These are phyloP conservation scores for Halichoerus grypus DNA, from an alignment of 2,113 vertebrate species.

Conservation along the genomic window DNA sequence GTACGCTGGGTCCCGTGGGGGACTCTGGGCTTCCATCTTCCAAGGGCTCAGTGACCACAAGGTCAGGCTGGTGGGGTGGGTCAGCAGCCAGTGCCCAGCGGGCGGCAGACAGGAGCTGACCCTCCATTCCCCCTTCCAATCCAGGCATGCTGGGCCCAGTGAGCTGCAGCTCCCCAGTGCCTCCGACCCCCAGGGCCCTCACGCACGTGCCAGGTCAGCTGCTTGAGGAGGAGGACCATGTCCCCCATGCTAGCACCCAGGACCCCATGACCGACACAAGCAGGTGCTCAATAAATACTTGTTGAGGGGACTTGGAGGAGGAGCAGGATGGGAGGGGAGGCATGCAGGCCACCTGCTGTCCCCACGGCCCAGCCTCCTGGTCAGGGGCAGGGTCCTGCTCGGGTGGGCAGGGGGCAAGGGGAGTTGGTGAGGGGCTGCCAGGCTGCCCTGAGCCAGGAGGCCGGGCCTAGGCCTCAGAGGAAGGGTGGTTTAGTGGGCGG, in stretches of 20 bases:
- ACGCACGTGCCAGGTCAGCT: fast-evolving
- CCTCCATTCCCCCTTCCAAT: neutral
- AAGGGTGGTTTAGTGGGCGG: neutral
- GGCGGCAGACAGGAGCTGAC: neutral
- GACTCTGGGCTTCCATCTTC: neutral
- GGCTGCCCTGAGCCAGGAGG: neutral
- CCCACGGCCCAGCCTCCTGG: neutral
- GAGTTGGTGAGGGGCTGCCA: neutral
- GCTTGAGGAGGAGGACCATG: neutral
- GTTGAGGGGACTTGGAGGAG: neutral
- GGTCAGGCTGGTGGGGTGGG: neutral
- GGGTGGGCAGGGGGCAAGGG: too few species aligned
- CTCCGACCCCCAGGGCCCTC: neutral
- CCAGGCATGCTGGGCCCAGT: neutral
- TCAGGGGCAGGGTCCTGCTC: neutral
- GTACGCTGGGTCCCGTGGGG: neutral
- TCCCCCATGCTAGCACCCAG: neutral
- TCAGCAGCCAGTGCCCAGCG: neutral
- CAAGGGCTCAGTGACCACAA: neutral
- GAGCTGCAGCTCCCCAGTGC: too few species aligned
- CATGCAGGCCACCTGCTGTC: constrained; percentile 31
- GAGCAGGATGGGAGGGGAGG: neutral
- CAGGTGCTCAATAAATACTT: constrained; percentile 73
- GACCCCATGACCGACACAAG: neutral
- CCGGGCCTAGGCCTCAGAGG: neutral